Evolutionary conservation across 2,888 invertebrate genomes (phyloP).

Genomic region (Anticlea derivata): DNA sequence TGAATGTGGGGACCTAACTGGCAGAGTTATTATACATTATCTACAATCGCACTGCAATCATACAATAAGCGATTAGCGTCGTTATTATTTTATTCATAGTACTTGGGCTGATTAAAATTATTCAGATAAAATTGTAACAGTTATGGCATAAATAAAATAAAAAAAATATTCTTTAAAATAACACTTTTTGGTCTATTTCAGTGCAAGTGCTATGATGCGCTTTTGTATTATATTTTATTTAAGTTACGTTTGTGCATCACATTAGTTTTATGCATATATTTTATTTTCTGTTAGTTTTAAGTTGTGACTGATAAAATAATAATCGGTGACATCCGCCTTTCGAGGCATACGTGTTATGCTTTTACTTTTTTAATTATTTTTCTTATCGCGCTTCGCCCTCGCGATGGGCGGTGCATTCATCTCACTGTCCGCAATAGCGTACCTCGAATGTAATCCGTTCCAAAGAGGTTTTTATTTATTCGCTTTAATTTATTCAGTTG

Average conservation of each 20-base stretch:
- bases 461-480: slow-evolving; percentile 78
- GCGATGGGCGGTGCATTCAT: slow-evolving; percentile 43
- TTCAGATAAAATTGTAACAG: slow-evolving; percentile 39
- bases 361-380: slow-evolving; percentile 20
- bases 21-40: slow-evolving; percentile 30
- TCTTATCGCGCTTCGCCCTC: slow-evolving; percentile 11
- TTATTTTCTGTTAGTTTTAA: slow-evolving; percentile 15
- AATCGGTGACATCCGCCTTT: slow-evolving; percentile 24
- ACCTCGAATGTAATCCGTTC: slow-evolving; percentile 72
- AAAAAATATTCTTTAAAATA: slow-evolving; percentile 26
- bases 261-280: slow-evolving; percentile 20
- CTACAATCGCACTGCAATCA: slow-evolving; percentile 24
- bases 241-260: slow-evolving; percentile 33
- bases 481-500: slow-evolving; percentile 65
- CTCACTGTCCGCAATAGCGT: slow-evolving; percentile 39
- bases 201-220: slow-evolving; percentile 52
- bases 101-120: slow-evolving; percentile 55
- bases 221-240: slow-evolving; percentile 34
- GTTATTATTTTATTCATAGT: slow-evolving; percentile 43
- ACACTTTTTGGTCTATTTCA: slow-evolving; percentile 40
- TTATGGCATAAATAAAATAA: slow-evolving; percentile 36
- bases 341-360: slow-evolving; percentile 12
- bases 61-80: slow-evolving; percentile 18
- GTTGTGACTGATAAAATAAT: slow-evolving; percentile 5
- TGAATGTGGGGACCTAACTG: slow-evolving; percentile 27